These are phyloP conservation scores for Drosophila melanogaster DNA, from an alignment of 1,140 invertebrate species.

Conservation along the genomic window DNA sequence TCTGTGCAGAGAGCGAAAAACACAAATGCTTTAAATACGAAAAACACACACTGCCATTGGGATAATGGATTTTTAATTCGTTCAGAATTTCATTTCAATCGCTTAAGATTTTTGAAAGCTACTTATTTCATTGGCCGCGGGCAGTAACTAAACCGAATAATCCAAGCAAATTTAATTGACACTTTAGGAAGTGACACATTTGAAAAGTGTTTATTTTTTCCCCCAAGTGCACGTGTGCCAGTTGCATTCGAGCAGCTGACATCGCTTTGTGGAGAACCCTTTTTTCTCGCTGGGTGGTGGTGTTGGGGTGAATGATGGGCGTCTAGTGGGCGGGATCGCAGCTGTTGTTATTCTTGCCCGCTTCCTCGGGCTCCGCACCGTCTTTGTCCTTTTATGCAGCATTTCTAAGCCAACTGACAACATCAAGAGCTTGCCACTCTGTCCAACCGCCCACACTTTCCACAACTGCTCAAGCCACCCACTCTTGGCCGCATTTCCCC, in stretches of 20 bases:
- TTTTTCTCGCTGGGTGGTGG: conserved; percentile 2
- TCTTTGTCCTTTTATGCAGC: conserved; percentile 50
- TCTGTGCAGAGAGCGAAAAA: not conserved
- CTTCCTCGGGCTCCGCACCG: conserved; percentile 21
- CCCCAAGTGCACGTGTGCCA: conserved; percentile 22
- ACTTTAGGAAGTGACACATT: too few relatives aligned
- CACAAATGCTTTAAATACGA: not conserved
- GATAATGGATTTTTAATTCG: too few relatives aligned
- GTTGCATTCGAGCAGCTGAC: conserved; percentile 46
- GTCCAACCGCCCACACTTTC: not conserved
- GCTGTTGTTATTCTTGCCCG: conserved; percentile 17
- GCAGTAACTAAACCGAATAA: too few relatives aligned
- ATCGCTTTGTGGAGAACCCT: conserved; percentile 35
- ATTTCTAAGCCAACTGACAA: conserved; percentile 61
- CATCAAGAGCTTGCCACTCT: conserved; percentile 31
- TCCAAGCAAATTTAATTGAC: too few relatives aligned
- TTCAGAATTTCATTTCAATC: too few relatives aligned
- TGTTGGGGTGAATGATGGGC: not conserved
- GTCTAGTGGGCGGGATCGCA: conserved; percentile 12
- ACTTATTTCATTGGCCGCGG: too few relatives aligned
- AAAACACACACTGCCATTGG: not conserved
- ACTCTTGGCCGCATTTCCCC: too few relatives aligned
- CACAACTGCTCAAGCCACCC: not conserved
- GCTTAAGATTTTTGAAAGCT: too few relatives aligned
- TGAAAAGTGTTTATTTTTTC: not conserved